phyloP scores from a whole-genome alignment of 2,888 invertebrate species.

The Antheraea assamensis region DNA sequence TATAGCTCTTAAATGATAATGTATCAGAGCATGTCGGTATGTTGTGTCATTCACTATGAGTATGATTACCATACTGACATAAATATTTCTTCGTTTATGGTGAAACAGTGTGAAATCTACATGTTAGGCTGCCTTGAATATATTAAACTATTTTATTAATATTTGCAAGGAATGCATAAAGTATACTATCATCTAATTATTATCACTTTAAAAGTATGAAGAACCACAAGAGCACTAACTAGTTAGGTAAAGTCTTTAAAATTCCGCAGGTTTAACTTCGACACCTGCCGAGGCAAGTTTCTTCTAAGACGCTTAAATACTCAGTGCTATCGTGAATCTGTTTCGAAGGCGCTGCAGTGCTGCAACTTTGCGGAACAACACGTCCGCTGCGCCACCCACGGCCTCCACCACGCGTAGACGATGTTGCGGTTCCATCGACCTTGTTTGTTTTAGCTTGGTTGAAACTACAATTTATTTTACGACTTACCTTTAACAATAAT shows the following conservation, averaged over 20 bases:
- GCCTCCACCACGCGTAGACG: neutral
- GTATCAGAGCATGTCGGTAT: no score
- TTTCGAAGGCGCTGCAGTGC: neutral
- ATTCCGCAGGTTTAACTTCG: constrained; percentile 1
- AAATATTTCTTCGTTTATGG: neutral
- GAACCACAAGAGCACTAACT: neutral
- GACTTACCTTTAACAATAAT: neutral
- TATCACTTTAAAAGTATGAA: neutral
- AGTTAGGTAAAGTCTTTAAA: constrained; percentile 2
- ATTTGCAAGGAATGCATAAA: neutral
- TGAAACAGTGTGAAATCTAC: neutral
- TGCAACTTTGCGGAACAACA: constrained; percentile 8
- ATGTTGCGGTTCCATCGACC: neutral
- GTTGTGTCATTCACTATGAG: no score
- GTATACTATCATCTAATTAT: neutral
- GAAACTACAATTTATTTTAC: neutral
- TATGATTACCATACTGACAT: neutral
- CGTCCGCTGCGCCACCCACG: neutral
- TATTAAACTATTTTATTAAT: neutral
- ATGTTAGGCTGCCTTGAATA: neutral
- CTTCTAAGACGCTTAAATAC: constrained; percentile 20
- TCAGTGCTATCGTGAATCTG: constrained; percentile 13
- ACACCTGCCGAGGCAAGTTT: constrained; percentile 16
- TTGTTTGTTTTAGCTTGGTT: neutral
- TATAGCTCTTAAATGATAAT: no score